These are phyloP conservation scores for Blomia tropicalis DNA, from an alignment of 2,888 invertebrate species.

Conservation along the genomic window DNA sequence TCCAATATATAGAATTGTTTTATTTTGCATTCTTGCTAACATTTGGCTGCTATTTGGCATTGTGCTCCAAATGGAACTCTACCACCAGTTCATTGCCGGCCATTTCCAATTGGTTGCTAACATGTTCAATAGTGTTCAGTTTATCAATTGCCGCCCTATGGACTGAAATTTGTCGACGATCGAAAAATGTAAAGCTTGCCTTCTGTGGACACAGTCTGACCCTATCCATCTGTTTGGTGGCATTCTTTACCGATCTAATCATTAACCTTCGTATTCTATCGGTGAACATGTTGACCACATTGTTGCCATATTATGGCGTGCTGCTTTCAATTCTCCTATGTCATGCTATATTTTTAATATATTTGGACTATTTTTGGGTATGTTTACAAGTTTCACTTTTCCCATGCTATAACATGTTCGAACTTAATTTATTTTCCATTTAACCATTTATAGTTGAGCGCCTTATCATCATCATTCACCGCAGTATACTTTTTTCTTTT, in stretches of 20 bases:
- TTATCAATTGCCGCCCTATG: background rate
- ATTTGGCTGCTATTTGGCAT: background rate
- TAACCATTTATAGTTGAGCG: background rate
- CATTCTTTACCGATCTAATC: background rate
- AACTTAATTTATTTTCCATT: background rate
- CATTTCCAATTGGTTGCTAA: background rate
- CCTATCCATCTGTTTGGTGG: background rate
- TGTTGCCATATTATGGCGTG: background rate
- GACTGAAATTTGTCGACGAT: background rate
- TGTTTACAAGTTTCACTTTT: background rate
- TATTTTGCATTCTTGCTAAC: conserved; percentile 2
- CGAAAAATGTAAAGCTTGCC: background rate
- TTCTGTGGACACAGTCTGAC: background rate
- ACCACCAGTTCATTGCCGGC: background rate
- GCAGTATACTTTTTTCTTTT: background rate
- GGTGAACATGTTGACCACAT: background rate
- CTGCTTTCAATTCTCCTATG: background rate
- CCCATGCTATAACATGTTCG: too few relatives aligned
- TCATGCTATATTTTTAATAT: background rate
- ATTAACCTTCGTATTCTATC: background rate
- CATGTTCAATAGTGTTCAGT: background rate
- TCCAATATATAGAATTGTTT: conserved; percentile 14
- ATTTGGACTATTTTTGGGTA: conserved; percentile 12
- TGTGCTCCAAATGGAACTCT: background rate
- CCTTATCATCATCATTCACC: background rate